Evolutionary conservation across 1,140 invertebrate genomes (phyloP).

Genomic region (Tenebrio molitor): DNA sequence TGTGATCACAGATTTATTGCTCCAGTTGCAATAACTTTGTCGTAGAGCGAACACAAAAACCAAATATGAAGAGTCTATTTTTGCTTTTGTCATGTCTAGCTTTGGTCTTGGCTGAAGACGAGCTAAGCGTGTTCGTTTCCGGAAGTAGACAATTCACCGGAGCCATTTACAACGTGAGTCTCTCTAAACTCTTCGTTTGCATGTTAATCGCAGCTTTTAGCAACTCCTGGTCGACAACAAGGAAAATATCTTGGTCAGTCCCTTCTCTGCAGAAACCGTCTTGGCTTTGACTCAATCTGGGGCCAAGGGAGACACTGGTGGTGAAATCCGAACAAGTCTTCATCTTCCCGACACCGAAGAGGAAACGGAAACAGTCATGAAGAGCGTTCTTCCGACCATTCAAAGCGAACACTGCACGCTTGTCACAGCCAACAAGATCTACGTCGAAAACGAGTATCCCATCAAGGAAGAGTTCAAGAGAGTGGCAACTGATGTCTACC

Average conservation of each 20-base stretch:
- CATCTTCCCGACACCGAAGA: slow-evolving; percentile 45
- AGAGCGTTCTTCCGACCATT: background rate
- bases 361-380: background rate
- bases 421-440: slow-evolving; percentile 59
- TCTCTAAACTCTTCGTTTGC: too few relatives aligned
- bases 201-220: too few relatives aligned
- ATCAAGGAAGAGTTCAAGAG: slow-evolving; percentile 56
- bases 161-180: too few relatives aligned
- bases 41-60: too few relatives aligned
- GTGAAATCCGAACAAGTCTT: slow-evolving; percentile 66
- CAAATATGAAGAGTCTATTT: too few relatives aligned
- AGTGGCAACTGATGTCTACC: slow-evolving; percentile 68
- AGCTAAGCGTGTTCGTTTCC: too few relatives aligned
- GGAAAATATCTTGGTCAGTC: slow-evolving; percentile 65
- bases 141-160: too few relatives aligned
- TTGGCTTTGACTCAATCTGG: slow-evolving; percentile 67
- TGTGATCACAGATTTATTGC: too few relatives aligned
- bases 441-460: slow-evolving; percentile 68
- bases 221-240: slow-evolving; percentile 44
- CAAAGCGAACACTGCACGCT: background rate
- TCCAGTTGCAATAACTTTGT: too few relatives aligned
- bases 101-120: too few relatives aligned
- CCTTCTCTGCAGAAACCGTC: slow-evolving; percentile 65
- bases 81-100: too few relatives aligned
- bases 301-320: slow-evolving; percentile 69